Conservation (phyloP, 2,113 vertebrate species). For the Neoarius graeffei region DNA sequence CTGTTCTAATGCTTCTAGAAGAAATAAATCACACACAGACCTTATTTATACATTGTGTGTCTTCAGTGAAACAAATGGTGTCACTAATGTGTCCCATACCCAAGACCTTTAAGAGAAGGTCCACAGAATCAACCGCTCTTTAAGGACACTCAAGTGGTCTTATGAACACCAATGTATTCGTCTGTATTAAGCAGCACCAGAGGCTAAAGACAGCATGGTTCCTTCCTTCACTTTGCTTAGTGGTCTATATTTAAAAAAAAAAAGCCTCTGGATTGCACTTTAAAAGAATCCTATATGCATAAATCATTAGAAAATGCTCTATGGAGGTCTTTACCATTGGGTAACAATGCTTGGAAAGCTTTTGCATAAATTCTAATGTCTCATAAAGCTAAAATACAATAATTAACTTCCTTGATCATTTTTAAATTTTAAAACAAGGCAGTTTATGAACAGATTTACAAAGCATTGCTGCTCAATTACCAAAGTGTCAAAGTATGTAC, state of each 20-base stretch:
- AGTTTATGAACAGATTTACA: background rate
- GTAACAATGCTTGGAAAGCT: background rate
- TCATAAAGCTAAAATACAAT: background rate
- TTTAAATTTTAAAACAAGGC: background rate
- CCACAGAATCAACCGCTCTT: constrained; percentile 11
- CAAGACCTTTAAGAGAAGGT: constrained; percentile 17
- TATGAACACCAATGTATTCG: constrained; percentile 27
- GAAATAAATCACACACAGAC: background rate
- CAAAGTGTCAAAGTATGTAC: background rate
- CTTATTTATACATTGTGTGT: background rate
- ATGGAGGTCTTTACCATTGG: background rate
- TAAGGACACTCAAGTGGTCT: constrained; percentile 24
- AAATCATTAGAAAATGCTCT: constrained; percentile 5
- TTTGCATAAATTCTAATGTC: background rate
- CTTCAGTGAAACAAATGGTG: constrained; percentile 16
- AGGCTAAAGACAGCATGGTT: constrained; percentile 26
- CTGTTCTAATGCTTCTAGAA: constrained; percentile 9
- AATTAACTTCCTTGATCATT: background rate
- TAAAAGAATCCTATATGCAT: background rate
- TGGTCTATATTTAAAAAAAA: background rate
- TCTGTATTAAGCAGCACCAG: constrained; percentile 3
- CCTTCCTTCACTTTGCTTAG: constrained; percentile 10
- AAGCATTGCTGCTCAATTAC: background rate
- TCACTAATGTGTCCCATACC: constrained; percentile 30
- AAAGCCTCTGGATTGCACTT: background rate